Evolutionary conservation across 2,113 vertebrate species (phyloP), one percentile per base, ranked within the genome.

Genomic region (Climacteris rufus): DNA sequence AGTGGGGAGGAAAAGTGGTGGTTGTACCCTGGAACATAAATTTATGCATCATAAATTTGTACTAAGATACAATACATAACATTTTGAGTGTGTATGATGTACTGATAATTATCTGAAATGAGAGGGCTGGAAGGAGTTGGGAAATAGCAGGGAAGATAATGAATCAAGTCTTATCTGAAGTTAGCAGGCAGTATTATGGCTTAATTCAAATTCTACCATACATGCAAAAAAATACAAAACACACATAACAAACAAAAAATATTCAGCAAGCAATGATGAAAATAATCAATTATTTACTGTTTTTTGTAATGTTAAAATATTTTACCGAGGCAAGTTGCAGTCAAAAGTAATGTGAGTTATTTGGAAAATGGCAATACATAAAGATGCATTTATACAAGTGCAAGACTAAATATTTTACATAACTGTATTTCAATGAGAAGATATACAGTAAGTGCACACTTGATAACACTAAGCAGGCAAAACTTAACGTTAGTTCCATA

Each of bases 361-460:
- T 96, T 83, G 97, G 93, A 96, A 98, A 98, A 98, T 97, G 96
- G 97, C 98, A 98, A 95, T 98, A 98, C 98, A 98, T 97, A 97
- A 98, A 97, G 98, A 98, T 98, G 98, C 97, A 97, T 98, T 98
- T 97, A 98, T 98, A 99, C 98, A 99, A 96, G 97, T 98, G 97
- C 97, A 98, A 90, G 98, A 98, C 98, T 99, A 98, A 98, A 98
- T 98, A 98, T 96, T 98, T 97, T 98, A 98, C 97, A 98, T 98
- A 98, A 97, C 98, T 96, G 96, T 98, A 97, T 96, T 98, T 98
- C 96, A 97, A 97, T 98, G 97, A 98, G 98, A 97, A 98, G 98
- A 97, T 98, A 98, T 97, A 99, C 98, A 99, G 98, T 99, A 99
- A 99, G 98, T 98, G 99, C 98, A 99, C 99, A 98, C 98, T 97